Conservation (phyloP, 2,888 invertebrate species). For the Tenthredo scrophulariae region DNA sequence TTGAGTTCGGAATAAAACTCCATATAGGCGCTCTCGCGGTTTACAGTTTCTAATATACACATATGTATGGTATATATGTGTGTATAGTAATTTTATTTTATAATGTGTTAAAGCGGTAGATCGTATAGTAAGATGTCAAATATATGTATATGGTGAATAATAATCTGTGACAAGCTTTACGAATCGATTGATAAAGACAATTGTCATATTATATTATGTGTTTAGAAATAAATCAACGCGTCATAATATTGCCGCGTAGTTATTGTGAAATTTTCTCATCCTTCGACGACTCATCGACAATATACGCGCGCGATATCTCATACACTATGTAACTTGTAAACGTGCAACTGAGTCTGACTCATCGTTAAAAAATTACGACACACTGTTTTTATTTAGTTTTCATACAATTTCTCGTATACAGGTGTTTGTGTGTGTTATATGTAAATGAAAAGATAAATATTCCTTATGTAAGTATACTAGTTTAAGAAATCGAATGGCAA, state of each 20-base stretch:
- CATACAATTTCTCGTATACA: neutral
- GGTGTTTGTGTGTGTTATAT: neutral
- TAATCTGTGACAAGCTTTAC: neutral
- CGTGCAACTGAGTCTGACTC: constrained; percentile 22
- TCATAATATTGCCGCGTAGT: neutral
- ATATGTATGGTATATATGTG: neutral
- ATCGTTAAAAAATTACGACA: constrained; percentile 26
- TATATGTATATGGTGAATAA: neutral
- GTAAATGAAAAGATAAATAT: neutral
- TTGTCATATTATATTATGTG: neutral
- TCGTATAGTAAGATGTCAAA: neutral
- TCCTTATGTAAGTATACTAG: neutral
- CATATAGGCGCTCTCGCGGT: constrained; percentile 21
- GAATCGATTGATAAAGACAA: neutral
- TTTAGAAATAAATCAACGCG: neutral
- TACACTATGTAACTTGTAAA: constrained; percentile 19
- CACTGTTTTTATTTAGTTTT: constrained; percentile 15
- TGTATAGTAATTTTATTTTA: neutral
- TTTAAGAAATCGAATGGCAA: neutral
- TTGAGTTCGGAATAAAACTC: constrained; percentile 20
- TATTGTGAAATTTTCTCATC: constrained; percentile 35
- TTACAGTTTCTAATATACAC: neutral
- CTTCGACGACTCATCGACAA: neutral
- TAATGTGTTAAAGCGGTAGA: neutral
- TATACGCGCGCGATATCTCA: neutral